These are phyloP conservation scores for Kradibia gibbosae DNA, from an alignment of 1,140 invertebrate species.

Conservation along the genomic window DNA sequence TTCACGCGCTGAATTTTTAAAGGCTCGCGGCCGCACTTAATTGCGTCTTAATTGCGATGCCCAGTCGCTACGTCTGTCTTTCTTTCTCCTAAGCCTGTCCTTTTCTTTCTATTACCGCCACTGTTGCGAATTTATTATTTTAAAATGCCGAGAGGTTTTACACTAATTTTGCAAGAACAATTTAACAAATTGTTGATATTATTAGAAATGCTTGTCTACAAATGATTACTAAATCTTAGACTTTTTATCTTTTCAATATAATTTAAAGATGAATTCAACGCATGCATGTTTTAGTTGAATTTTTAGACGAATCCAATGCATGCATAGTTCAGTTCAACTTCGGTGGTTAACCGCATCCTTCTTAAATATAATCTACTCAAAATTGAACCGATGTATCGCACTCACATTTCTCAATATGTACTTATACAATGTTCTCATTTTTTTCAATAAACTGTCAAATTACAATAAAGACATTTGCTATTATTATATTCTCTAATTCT, in stretches of 20 bases:
- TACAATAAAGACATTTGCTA: neutral
- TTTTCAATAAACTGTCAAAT: neutral
- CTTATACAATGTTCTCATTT: neutral
- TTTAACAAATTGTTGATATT: neutral
- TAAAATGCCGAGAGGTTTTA: neutral
- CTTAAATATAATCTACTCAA: conserved; percentile 12
- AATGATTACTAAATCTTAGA: neutral
- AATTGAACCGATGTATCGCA: neutral
- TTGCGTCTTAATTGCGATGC: neutral
- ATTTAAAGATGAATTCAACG: no score
- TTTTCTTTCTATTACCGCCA: neutral
- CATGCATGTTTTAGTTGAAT: no score
- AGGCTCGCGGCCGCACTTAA: neutral
- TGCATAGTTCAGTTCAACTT: neutral
- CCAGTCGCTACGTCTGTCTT: neutral
- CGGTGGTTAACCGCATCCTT: conserved; percentile 21
- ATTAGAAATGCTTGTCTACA: neutral
- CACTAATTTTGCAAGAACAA: neutral
- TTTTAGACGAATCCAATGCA: no score
- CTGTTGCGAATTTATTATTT: neutral
- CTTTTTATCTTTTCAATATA: neutral
- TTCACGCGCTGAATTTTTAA: neutral
- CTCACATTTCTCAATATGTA: neutral
- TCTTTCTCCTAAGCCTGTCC: neutral
- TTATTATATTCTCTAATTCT: neutral